Evolutionary conservation across 2,888 invertebrate species (phyloP).

Genomic region (Eurytoma adleriae): DNA sequence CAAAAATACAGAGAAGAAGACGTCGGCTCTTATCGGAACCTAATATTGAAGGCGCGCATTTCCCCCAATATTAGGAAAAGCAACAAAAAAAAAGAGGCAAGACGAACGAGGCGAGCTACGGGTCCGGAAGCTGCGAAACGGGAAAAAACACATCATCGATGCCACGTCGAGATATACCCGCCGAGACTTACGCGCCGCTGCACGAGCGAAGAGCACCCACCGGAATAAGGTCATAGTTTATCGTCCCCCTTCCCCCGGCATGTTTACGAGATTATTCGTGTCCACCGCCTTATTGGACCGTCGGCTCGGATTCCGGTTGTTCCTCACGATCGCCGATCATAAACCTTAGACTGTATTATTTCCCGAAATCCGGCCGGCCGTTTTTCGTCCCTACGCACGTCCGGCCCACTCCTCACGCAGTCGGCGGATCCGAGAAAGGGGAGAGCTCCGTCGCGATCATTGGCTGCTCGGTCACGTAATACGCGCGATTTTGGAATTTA

Average conservation of each 20-base stretch:
- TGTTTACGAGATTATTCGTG: neutral
- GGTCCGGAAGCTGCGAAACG: neutral
- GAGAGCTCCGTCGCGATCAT: neutral
- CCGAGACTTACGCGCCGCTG: neutral
- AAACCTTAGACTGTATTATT: no score
- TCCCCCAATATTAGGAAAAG: no score
- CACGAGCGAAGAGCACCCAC: neutral
- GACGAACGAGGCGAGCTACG: neutral
- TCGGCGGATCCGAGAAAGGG: neutral
- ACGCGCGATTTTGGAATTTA: slow-evolving; percentile 5
- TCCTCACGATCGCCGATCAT: no score
- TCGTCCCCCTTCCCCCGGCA: neutral
- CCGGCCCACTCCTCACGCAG: no score
- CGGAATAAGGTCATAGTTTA: neutral
- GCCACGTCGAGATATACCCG: neutral
- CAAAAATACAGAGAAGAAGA: no score
- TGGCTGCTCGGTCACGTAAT: neutral
- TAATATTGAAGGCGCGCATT: no score
- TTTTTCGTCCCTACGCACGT: no score
- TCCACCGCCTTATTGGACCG: no score
- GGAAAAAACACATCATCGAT: neutral
- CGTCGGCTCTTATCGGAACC: no score
- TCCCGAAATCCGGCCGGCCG: no score
- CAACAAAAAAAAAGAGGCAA: neutral
- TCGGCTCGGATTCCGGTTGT: neutral